Evolutionary conservation across 2,888 invertebrate genomes (phyloP), one percentile per base, ranked within the genome.

Genomic region (Tachina fera): DNA sequence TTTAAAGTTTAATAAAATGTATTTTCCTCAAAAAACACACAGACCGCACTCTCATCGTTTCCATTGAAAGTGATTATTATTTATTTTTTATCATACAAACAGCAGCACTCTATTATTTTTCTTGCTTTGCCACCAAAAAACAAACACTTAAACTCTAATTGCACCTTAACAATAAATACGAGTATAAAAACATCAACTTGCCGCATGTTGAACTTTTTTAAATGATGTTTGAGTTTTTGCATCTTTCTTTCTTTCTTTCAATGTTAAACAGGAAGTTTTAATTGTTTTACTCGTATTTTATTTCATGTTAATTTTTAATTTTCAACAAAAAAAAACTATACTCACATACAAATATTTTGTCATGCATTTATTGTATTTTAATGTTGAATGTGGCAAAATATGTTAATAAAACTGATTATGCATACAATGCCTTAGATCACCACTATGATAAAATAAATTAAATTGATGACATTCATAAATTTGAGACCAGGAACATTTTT

Each of bases 331-430:
- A 8, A 31, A 58, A 31, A 31, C 1, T 3, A 47, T 11, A 39
- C 22, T n/a, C 31, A 16, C 63, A 53, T 19, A 65, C 10, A 79
- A 56, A 68, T 78, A 83, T 72, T 67, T 78, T 83, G 77, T 83
- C 72, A 83, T 83, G 77, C 72, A 83, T 83, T 83, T 74, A 78
- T 78, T 74, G 63, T 41, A 65, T 67, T 58, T 77, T 53, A 71
- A 65, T 78, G 63, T 63, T 75, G 75, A 49, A 58, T 81, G 75
- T 61, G 60, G 39, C 31, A 75, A 86, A 86, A 79, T 82, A 86
- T 86, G 79, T 58, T 80, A 86, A 83, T 86, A 79, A 77, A 80
- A 79, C 56, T 76, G 65, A 79, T 86, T 86, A 80, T 86, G 77
- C 76, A 80, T 83, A 67, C 65, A 71, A 78, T 78, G 72, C 56